These are phyloP conservation scores for Pterophyllum scalare DNA, from an alignment of 2,113 vertebrate species.

Conservation along the genomic window DNA sequence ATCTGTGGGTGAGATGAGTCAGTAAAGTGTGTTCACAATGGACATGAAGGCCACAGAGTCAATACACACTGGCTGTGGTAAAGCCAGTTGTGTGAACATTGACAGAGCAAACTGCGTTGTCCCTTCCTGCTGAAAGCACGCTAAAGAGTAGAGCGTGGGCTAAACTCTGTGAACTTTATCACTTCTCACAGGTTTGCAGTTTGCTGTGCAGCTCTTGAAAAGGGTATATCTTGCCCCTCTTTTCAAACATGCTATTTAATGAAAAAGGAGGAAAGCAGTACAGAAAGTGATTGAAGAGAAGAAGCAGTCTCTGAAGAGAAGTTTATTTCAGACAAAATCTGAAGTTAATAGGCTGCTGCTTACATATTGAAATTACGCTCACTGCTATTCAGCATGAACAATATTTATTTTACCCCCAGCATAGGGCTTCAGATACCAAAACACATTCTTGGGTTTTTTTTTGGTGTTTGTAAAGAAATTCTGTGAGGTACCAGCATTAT, in stretches of 20 bases:
- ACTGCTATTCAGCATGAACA: not conserved
- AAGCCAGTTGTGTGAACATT: conserved; percentile 40
- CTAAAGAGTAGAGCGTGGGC: conserved; percentile 14
- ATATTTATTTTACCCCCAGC: not conserved
- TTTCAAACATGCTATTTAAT: conserved; percentile 17
- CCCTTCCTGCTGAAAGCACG: conserved; percentile 35
- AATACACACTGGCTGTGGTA: conserved; percentile 17
- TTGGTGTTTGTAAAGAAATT: not conserved
- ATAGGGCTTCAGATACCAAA: not conserved
- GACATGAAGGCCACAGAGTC: conserved; percentile 60
- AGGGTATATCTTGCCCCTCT: conserved; percentile 7
- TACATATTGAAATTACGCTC: not conserved
- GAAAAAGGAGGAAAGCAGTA: not conserved
- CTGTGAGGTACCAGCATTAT: too few relatives aligned
- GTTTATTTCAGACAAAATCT: not conserved
- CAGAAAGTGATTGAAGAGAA: not conserved
- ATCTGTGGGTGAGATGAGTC: conserved; percentile 53
- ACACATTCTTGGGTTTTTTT: not conserved
- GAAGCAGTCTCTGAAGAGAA: not conserved
- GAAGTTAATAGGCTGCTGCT: not conserved
- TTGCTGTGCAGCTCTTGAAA: conserved; percentile 14
- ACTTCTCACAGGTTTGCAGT: conserved; percentile 29
- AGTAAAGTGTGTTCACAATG: conserved; percentile 55
- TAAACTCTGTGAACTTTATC: conserved; percentile 37
- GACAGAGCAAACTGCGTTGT: conserved; percentile 21